Evolutionary conservation across 2,113 vertebrate genomes (phyloP).

Genomic region (Lathamus discolor): DNA sequence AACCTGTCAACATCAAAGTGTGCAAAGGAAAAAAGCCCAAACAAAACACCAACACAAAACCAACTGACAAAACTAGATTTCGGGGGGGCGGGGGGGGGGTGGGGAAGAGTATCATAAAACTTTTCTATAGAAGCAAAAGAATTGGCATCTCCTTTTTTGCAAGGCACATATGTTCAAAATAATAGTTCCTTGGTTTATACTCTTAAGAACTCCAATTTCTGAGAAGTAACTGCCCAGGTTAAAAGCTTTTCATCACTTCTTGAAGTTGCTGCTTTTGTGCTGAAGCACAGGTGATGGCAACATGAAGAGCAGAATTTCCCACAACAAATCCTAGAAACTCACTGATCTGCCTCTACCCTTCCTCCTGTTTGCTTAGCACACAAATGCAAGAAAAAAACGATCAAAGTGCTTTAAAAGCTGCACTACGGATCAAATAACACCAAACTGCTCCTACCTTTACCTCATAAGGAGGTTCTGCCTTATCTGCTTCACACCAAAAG

Average conservation of each 20-base stretch:
- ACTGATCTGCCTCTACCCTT: neutral
- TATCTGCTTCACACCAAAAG: neutral
- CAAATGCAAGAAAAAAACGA: neutral
- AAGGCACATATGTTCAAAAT: neutral
- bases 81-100: accelerated
- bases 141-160: neutral
- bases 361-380: neutral
- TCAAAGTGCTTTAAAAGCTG: neutral
- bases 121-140: neutral
- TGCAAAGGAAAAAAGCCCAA: neutral
- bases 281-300: neutral
- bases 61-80: neutral
- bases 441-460: neutral
- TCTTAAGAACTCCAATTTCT: neutral
- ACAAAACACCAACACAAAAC: neutral
- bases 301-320: neutral
- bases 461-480: neutral
- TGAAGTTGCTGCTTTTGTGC: neutral
- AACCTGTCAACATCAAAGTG: neutral
- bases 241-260: neutral
- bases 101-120: neutral
- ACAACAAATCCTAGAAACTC: neutral
- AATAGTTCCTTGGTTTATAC: neutral
- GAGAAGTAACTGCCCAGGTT: neutral
- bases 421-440: neutral